Conservation (phyloP, 2,797 vertebrate species). For the Scolopax rusticola region DNA sequence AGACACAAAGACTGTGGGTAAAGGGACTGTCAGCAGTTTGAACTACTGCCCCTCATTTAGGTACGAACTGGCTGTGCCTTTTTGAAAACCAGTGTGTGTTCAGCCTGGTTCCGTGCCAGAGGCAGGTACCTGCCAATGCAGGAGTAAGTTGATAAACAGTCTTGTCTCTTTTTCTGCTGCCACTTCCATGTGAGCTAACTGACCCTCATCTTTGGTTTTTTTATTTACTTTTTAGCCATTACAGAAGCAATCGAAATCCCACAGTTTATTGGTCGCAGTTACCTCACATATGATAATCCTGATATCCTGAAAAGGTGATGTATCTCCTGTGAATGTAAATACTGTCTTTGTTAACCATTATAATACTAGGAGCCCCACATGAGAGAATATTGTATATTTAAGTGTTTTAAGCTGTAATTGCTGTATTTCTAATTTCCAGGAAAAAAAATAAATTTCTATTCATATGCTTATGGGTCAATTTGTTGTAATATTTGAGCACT, state of each 20-base stretch:
- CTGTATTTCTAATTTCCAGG: neutral
- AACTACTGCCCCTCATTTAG: neutral
- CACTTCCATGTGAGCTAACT: neutral
- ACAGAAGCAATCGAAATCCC: slow-evolving; percentile 96
- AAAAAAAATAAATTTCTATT: neutral
- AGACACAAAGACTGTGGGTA: neutral
- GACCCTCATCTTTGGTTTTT: neutral
- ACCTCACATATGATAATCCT: slow-evolving; percentile 90
- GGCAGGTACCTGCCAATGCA: neutral
- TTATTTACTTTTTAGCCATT: slow-evolving; percentile 82
- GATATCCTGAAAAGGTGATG: slow-evolving; percentile 93
- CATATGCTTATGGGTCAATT: neutral
- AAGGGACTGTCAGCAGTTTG: neutral
- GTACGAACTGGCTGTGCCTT: neutral
- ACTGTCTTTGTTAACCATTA: neutral
- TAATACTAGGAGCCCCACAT: neutral
- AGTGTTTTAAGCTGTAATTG: neutral
- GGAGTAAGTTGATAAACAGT: neutral
- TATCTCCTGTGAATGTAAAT: neutral
- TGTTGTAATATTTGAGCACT: neutral
- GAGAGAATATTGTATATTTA: neutral
- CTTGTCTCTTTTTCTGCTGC: neutral
- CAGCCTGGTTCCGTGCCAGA: neutral
- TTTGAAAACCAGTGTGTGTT: neutral
- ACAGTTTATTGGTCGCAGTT: slow-evolving; percentile 96